These are phyloP conservation scores for Epinotia ramella DNA, from an alignment of 2,888 invertebrate genomes.

Conservation along the genomic window DNA sequence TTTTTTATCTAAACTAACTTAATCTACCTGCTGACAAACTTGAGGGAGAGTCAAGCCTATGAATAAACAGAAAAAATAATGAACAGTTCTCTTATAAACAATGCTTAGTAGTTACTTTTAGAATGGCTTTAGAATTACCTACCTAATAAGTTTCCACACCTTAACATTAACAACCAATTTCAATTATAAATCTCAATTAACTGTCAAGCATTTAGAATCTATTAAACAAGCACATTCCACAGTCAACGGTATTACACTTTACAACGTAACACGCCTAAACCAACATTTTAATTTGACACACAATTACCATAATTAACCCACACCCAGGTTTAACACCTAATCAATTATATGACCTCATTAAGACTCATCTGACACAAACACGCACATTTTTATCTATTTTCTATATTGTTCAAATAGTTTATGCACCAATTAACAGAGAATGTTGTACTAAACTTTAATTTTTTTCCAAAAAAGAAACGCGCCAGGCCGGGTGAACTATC, in stretches of 20 bases:
- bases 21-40: background rate
- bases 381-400: slow-evolving; percentile 39
- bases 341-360: slow-evolving; percentile 1
- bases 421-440: slow-evolving; percentile 78
- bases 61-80: background rate
- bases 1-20: background rate
- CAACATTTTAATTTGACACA: slow-evolving; percentile 46
- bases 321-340: slow-evolving; percentile 27
- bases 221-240: slow-evolving; percentile 17
- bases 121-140: slow-evolving; percentile 68
- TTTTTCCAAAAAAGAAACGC: slow-evolving; percentile 88
- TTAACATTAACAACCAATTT: slow-evolving; percentile 53
- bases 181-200: slow-evolving; percentile 67
- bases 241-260: slow-evolving; percentile 38
- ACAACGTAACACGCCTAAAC: slow-evolving; percentile 46
- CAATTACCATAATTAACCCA: slow-evolving; percentile 45
- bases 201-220: slow-evolving; percentile 47
- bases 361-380: slow-evolving; percentile 52
- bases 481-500: slow-evolving; percentile 92
- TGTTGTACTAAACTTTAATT: slow-evolving; percentile 81
- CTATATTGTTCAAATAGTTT: slow-evolving; percentile 54
- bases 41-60: background rate
- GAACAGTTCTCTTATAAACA: slow-evolving; percentile 58
- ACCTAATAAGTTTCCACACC: slow-evolving; percentile 49
- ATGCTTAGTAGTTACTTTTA: slow-evolving; percentile 71